phyloP scores from a whole-genome alignment of 2,797 vertebrate species.

The Clamator glandarius region DNA sequence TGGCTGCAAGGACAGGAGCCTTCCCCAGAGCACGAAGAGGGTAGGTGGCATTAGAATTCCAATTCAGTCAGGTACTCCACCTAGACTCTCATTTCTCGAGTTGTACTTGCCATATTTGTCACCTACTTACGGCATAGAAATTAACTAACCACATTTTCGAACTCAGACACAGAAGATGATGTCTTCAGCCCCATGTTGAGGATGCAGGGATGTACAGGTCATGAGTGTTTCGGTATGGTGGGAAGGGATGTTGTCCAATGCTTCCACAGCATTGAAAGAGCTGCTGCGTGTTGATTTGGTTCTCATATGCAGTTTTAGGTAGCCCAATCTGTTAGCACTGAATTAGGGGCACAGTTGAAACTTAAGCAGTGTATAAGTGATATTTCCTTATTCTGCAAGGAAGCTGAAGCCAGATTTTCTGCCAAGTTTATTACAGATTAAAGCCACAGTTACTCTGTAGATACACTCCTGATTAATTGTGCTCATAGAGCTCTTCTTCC shows the following conservation, averaged over 20 bases:
- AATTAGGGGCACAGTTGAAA: background rate
- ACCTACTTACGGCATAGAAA: background rate
- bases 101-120: background rate
- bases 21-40: background rate
- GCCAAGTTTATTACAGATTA: background rate
- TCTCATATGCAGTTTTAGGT: too few relatives aligned
- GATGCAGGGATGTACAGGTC: background rate
- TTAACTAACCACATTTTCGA: background rate
- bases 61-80: background rate
- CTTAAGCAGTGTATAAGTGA: background rate
- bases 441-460: background rate
- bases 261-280: background rate
- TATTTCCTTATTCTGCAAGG: background rate
- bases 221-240: background rate
- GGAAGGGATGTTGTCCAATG: background rate
- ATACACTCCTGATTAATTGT: background rate
- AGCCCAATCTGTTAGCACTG: background rate
- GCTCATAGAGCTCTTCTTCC: background rate
- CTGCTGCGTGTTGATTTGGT: background rate
- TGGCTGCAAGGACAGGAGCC: background rate
- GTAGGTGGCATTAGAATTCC: background rate
- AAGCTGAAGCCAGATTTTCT: background rate
- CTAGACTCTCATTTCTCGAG: background rate
- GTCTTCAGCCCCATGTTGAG: background rate
- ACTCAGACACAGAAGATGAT: background rate